Evolutionary conservation across 2,888 invertebrate genomes (phyloP).

Genomic region (Aquatica leii): DNA sequence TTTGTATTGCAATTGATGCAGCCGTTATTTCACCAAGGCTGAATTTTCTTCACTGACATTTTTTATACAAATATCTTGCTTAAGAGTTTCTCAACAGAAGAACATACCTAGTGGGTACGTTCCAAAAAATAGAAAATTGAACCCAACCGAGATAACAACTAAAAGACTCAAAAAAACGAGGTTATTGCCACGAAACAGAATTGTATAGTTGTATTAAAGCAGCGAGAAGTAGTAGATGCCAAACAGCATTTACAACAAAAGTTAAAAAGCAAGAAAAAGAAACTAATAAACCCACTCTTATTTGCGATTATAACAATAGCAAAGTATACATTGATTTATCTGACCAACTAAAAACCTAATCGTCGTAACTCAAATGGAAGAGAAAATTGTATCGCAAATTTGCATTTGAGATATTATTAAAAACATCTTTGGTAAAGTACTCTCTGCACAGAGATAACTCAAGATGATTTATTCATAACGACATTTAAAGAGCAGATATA

Average conservation of each 20-base stretch:
- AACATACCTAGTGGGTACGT: too few relatives aligned
- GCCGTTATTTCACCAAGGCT: not conserved
- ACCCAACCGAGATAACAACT: not conserved
- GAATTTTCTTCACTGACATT: not conserved
- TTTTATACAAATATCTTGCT: not conserved
- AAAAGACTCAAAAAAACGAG: not conserved
- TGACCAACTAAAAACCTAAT: slow-evolving; percentile 29
- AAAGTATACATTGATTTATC: slow-evolving; percentile 31
- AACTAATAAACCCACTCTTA: slow-evolving; percentile 29
- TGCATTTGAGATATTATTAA: too few relatives aligned
- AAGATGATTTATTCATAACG: not conserved
- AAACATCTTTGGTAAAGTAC: not conserved
- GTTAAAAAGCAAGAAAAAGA: slow-evolving; percentile 14
- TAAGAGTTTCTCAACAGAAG: too few relatives aligned
- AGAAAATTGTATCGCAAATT: slow-evolving; percentile 3
- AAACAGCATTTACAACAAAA: slow-evolving; percentile 17
- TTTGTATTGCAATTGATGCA: not conserved
- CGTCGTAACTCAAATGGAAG: slow-evolving; percentile 21
- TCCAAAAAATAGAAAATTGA: too few relatives aligned
- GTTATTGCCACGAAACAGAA: not conserved
- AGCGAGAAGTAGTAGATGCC: too few relatives aligned
- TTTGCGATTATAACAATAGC: slow-evolving; percentile 30
- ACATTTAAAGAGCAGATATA: not conserved
- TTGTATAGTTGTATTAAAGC: not conserved
- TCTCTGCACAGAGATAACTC: not conserved